A percentile compares a stretch with the other conserved stretches of the same genome.
Evolutionary conservation across 2,113 vertebrate species (phyloP).

Genomic region (Himantopus leucocephalus): DNA sequence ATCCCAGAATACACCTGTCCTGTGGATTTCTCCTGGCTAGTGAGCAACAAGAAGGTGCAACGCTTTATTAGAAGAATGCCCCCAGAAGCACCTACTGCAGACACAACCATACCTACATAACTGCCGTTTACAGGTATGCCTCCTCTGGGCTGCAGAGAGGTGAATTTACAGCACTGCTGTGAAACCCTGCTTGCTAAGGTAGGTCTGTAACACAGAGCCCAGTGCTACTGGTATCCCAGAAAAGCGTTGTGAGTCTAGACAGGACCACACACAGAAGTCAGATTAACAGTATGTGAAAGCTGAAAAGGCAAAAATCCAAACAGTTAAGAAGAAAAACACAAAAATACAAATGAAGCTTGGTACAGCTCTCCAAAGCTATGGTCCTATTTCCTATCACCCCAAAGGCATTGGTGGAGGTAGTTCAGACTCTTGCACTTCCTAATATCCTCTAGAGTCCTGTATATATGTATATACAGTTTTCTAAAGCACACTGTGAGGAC

Average conservation of each 20-base stretch:
- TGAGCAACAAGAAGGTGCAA: fast-evolving
- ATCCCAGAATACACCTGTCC: not conserved
- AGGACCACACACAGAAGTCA: not conserved
- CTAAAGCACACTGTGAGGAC: not conserved
- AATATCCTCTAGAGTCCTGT: not conserved
- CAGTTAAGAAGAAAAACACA: not conserved
- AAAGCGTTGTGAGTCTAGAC: not conserved
- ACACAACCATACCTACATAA: not conserved
- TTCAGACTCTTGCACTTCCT: not conserved
- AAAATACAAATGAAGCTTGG: not conserved
- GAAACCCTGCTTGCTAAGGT: not conserved
- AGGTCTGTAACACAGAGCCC: not conserved
- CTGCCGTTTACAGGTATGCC: not conserved
- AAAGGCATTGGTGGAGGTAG: not conserved
- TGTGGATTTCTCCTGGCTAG: not conserved
- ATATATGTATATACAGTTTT: not conserved
- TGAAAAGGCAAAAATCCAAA: not conserved
- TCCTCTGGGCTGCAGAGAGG: not conserved
- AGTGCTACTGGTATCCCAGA: not conserved
- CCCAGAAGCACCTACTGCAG: not conserved
- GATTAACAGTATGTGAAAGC: not conserved
- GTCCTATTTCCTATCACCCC: not conserved
- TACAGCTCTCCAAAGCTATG: not conserved
- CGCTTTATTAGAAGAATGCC: not conserved
- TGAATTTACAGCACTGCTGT: not conserved